Conservation (phyloP, 2,888 invertebrate species). For the Drosophila neotestacea region DNA sequence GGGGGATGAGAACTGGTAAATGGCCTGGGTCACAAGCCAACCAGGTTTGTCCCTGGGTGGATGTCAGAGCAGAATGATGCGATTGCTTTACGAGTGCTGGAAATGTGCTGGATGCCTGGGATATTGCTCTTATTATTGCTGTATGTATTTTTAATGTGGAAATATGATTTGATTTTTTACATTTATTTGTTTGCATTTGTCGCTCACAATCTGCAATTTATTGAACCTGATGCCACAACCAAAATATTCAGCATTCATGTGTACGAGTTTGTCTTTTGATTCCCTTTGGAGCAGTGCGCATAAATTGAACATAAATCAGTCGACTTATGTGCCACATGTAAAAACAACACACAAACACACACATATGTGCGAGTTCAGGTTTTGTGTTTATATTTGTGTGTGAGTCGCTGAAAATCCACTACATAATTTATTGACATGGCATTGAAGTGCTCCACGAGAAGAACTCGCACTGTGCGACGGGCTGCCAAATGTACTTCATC, state of each 20-base stretch:
- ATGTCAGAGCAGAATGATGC: constrained; percentile 39
- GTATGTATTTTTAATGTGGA: constrained; percentile 71
- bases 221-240: constrained; percentile 44
- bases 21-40: constrained; percentile 7
- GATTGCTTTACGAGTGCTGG: constrained; percentile 44
- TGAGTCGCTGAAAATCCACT: constrained; percentile 69
- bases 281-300: constrained; percentile 56
- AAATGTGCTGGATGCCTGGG: constrained; percentile 41
- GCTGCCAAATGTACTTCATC: constrained; percentile 56
- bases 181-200: constrained; percentile 68
- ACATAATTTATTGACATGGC: constrained; percentile 77
- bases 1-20: constrained; percentile 15
- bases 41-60: not conserved
- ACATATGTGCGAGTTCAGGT: constrained; percentile 34
- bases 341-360: constrained; percentile 28
- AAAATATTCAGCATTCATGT: constrained; percentile 24
- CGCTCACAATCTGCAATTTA: constrained; percentile 68
- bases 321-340: constrained; percentile 66
- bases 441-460: constrained; percentile 54
- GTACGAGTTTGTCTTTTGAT: constrained; percentile 46
- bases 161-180: constrained; percentile 79
- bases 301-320: constrained; percentile 75
- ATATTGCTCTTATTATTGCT: constrained; percentile 64
- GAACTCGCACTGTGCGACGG: constrained; percentile 34
- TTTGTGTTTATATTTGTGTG: constrained; percentile 32